Evolutionary conservation across 2,797 vertebrate genomes (phyloP).

Genomic region (Eulemur albifrons): DNA sequence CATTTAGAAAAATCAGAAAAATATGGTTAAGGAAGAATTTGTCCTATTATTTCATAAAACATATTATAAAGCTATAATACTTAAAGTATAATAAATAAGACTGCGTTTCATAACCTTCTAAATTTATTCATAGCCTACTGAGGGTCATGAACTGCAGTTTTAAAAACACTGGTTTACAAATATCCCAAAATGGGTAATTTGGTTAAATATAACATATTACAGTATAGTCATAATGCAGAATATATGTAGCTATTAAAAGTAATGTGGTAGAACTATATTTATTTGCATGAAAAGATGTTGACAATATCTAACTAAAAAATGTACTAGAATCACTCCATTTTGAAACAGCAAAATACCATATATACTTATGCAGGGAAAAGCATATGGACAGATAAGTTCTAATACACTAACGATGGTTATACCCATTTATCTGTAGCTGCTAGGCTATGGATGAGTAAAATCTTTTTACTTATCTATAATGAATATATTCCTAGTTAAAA

Average conservation of each 20-base stretch:
- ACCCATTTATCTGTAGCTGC: neutral
- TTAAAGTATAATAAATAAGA: neutral
- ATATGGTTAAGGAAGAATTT: slow-evolving; percentile 4
- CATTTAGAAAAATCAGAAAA: slow-evolving; percentile 14
- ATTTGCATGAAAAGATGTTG: neutral
- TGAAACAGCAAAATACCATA: slow-evolving; percentile 13
- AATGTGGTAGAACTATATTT: neutral
- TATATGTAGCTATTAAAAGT: slow-evolving; percentile 23
- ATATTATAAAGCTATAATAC: neutral
- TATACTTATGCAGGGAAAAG: neutral
- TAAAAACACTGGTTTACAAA: slow-evolving; percentile 23
- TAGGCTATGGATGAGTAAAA: neutral
- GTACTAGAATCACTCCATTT: neutral
- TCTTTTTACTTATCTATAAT: neutral
- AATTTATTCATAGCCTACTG: neutral
- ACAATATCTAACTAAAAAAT: neutral
- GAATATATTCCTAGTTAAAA: slow-evolving; percentile 26
- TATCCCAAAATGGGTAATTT: neutral
- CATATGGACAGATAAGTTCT: neutral
- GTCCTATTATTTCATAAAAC: neutral
- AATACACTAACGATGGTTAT: neutral
- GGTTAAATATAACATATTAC: neutral
- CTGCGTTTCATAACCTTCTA: neutral
- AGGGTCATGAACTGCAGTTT: neutral
- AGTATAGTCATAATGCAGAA: neutral